Conservation (phyloP, 2,797 vertebrate genomes). For the Dermochelys coriacea region DNA sequence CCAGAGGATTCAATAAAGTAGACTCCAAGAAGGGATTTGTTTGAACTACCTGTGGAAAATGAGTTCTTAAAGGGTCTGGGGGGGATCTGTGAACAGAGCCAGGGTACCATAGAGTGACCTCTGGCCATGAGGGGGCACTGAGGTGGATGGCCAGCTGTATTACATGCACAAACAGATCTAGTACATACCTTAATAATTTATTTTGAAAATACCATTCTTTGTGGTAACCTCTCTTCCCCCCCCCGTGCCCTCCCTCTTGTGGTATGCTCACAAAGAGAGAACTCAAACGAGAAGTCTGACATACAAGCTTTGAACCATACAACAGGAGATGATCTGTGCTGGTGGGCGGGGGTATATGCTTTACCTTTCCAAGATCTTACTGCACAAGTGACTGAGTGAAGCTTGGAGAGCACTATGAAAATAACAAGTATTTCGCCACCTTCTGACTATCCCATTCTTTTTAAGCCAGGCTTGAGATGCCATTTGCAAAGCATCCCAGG, state of each 20-base stretch:
- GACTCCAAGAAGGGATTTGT: too few relatives aligned
- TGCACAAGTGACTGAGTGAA: not conserved
- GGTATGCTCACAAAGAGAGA: not conserved
- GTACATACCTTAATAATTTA: not conserved
- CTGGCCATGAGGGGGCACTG: not conserved
- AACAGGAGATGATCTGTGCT: not conserved
- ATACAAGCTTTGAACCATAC: not conserved
- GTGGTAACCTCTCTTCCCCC: not conserved
- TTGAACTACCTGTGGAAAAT: too few relatives aligned
- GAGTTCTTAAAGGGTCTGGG: too few relatives aligned
- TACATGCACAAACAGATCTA: not conserved
- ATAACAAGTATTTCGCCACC: rapidly evolving
- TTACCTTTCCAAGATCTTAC: rapidly evolving
- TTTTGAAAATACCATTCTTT: not conserved
- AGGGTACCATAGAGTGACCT: not conserved
- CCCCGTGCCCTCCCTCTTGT: not conserved
- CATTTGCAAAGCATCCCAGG: not conserved
- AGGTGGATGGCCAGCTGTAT: not conserved
- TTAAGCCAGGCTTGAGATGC: not conserved
- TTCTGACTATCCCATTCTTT: not conserved
- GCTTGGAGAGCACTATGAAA: not conserved
- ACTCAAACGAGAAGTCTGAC: not conserved
- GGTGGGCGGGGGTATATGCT: not conserved
- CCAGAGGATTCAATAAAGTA: too few relatives aligned
- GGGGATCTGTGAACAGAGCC: too few relatives aligned